Conservation (phyloP, 1,140 invertebrate genomes). For the Adoxophyes honmai region DNA sequence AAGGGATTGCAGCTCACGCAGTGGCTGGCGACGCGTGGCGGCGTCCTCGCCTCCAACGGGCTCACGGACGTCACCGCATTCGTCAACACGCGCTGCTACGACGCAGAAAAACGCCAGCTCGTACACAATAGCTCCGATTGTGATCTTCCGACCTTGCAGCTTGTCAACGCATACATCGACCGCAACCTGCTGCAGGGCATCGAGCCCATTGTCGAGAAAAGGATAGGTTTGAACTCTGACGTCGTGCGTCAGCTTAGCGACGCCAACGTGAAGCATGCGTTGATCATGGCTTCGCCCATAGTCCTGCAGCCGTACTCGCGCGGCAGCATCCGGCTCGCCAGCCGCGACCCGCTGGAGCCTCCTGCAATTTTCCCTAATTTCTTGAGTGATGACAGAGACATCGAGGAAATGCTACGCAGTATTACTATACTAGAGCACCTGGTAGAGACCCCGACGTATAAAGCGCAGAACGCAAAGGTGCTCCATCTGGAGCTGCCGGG, state of each 20-base stretch:
- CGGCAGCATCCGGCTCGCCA: conserved; percentile 82
- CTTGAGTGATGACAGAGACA: conserved; percentile 79
- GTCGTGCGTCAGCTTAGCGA: conserved; percentile 44
- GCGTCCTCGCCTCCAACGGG: conserved; percentile 71
- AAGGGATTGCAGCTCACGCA: conserved; percentile 58
- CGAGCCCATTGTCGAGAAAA: conserved; percentile 35
- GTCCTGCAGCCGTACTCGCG: conserved; percentile 82
- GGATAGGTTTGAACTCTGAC: conserved; percentile 52
- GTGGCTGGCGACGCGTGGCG: conserved; percentile 36
- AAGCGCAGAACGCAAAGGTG: conserved; percentile 35
- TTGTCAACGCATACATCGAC: conserved; percentile 48
- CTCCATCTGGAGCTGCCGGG: conserved; percentile 25
- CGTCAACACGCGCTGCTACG: conserved; percentile 70
- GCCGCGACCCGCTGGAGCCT: conserved; percentile 81
- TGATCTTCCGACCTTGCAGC: conserved; percentile 37
- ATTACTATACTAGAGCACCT: conserved; percentile 77
- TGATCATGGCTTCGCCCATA: conserved; percentile 71
- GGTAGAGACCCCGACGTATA: conserved; percentile 76
- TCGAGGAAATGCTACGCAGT: conserved; percentile 78
- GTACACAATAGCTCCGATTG: conserved; percentile 32
- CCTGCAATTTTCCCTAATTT: conserved; percentile 91
- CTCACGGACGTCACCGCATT: conserved; percentile 74
- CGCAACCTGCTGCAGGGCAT: conserved; percentile 77
- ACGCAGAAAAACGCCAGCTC: conserved; percentile 42
- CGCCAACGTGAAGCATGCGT: conserved; percentile 49